A percentile compares a stretch with the other conserved stretches of the same genome.
phyloP scores from a whole-genome alignment of 2,113 vertebrate species.

The Cephalopterus ornatus region DNA sequence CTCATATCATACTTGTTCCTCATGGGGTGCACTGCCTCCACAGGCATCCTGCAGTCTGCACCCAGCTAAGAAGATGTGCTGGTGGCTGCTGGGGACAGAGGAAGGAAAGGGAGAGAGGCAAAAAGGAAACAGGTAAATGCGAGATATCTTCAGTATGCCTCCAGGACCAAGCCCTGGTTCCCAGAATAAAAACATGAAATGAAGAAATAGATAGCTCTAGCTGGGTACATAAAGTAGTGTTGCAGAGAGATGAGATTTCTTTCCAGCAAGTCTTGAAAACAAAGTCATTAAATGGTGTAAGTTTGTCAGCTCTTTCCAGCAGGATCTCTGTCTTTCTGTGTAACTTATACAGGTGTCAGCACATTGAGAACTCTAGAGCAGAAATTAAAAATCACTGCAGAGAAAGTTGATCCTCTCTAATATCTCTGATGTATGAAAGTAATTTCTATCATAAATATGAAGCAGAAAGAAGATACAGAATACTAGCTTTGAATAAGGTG shows the following conservation, averaged over 20 bases:
- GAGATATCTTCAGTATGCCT: neutral
- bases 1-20: neutral
- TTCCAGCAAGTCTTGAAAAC: neutral
- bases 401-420: neutral
- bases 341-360: neutral
- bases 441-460: neutral
- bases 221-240: neutral
- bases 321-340: neutral
- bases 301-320: neutral
- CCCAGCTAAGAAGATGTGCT: neutral
- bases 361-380: neutral
- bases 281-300: neutral
- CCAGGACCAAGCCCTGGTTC: neutral
- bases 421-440: neutral
- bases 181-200: neutral
- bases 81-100: neutral
- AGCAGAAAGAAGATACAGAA: neutral
- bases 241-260: neutral
- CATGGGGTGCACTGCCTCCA: neutral
- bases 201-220: neutral
- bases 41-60: neutral
- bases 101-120: neutral
- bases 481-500: neutral
- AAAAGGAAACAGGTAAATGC: neutral
- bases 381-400: neutral